phyloP scores from a whole-genome alignment of 2,113 vertebrate genomes.

The Sisor rabdophorus region DNA sequence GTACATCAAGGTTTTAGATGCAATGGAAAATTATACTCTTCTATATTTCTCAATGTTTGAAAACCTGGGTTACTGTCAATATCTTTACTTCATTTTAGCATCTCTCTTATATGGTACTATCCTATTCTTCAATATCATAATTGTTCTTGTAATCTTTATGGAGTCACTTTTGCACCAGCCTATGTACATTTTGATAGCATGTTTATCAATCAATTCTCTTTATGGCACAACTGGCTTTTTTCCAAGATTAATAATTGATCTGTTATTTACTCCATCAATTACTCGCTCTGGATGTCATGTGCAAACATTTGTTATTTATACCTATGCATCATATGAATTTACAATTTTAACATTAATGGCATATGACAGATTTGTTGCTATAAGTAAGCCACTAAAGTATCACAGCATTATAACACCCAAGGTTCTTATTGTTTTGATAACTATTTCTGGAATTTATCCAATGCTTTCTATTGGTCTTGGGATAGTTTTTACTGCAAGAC shows the following conservation, averaged over 20 bases:
- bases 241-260: slow-evolving; percentile 61
- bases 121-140: slow-evolving; percentile 29
- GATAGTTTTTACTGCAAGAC: slow-evolving; percentile 43
- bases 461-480: slow-evolving; percentile 49
- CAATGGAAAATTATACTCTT: slow-evolving; percentile 34
- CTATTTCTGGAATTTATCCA: slow-evolving; percentile 44
- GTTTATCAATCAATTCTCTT: slow-evolving; percentile 66
- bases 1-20: background rate
- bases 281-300: slow-evolving; percentile 56
- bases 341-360: slow-evolving; percentile 69
- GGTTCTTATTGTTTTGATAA: slow-evolving; percentile 29
- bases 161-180: slow-evolving; percentile 54
- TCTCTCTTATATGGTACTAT: slow-evolving; percentile 34
- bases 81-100: slow-evolving; percentile 25
- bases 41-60: slow-evolving; percentile 40
- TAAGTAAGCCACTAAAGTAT: slow-evolving; percentile 69
- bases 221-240: slow-evolving; percentile 67
- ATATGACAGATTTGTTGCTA: slow-evolving; percentile 67
- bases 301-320: slow-evolving; percentile 67
- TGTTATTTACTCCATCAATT: slow-evolving; percentile 60
- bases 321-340: slow-evolving; percentile 65
- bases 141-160: slow-evolving; percentile 31
- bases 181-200: slow-evolving; percentile 69
- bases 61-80: slow-evolving; percentile 32
- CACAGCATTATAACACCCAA: slow-evolving; percentile 59